Evolutionary conservation across 2,888 invertebrate species (phyloP), one percentile per base, ranked within the genome.

Genomic region (Palloptera scutellata): DNA sequence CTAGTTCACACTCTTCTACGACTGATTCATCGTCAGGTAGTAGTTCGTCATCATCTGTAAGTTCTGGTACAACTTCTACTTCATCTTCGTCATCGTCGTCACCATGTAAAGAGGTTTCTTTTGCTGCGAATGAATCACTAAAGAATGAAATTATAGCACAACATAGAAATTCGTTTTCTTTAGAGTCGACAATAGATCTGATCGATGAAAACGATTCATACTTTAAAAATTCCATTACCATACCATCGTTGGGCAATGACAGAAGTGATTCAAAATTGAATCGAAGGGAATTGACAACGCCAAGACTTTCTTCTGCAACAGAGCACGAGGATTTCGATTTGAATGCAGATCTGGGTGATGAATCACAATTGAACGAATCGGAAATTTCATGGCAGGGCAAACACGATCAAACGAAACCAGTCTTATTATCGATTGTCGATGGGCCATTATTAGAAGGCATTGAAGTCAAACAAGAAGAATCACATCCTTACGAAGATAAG

Each of bases 371-470:
- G 40, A 15, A 62, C 40, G 42, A 40, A 17, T n/a, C 52, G 40
- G 53, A 62, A 15, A 30, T 62, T 15, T 9, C n/a, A 13, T 62
- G 61, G 61, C 52, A 62, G 13, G 13, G 40, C n/a, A 60, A 60
- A 6, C 6, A 48, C 15, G 15, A n/a, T 48, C 48, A n/a, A n/a
- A 48, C 5, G 5, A 13, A 48, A 15, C 6, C 6, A n/a, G 5
- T n/a, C 11, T 11, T 10, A 15, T 15, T 1, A 48, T 48, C 48
- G 8, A 48, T n/a, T 13, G 15, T 11, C n/a, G 15, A 8, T 10
- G 48, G 10, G 11, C 5, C 48, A 15, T 48, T 48, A 48, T 8
- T 13, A 3, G 10, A 10, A 48, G 15, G 10, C 10, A 11, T 48
- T n/a, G 15, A 48, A 48, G 48, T 13, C 8, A 15, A 15, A 8